Evolutionary conservation across 2,888 invertebrate species (phyloP).

Genomic region (Busseola fusca): DNA sequence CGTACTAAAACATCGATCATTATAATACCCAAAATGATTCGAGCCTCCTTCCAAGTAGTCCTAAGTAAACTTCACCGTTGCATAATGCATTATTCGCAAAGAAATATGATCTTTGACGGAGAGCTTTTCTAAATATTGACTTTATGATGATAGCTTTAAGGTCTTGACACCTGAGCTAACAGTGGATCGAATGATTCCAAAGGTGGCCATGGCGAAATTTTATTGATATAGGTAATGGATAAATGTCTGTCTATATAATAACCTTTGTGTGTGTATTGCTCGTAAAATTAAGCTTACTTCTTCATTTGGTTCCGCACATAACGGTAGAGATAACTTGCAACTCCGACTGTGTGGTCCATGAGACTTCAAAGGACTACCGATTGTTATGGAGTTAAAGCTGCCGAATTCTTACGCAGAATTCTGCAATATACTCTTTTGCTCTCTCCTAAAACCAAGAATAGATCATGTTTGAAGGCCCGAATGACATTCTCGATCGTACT

Average conservation of each 20-base stretch:
- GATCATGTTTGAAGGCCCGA: conserved; percentile 36
- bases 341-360: conserved; percentile 63
- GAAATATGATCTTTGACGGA: conserved; percentile 81
- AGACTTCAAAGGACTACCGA: conserved; percentile 59
- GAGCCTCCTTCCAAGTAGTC: conserved; percentile 64
- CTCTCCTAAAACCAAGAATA: conserved; percentile 48
- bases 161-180: conserved; percentile 84
- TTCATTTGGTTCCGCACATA: conserved; percentile 1
- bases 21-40: conserved; percentile 41
- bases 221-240: conserved; percentile 35
- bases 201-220: conserved; percentile 58
- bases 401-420: conserved; percentile 59
- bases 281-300: background rate
- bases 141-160: conserved; percentile 75
- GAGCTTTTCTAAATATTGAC: conserved; percentile 80
- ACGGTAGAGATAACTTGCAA: conserved; percentile 22
- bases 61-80: conserved; percentile 82
- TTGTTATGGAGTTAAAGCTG: conserved; percentile 32
- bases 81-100: conserved; percentile 80
- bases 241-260: conserved; percentile 10
- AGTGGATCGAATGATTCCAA: conserved; percentile 55
- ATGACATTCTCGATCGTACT: conserved; percentile 58
- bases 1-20: conserved; percentile 36
- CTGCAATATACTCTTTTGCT: conserved; percentile 51
- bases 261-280: background rate